A percentile compares a stretch with the other conserved stretches of the same genome.
Evolutionary conservation across 1,140 invertebrate genomes (phyloP).

Genomic region (honey bee (Apis mellifera)): DNA sequence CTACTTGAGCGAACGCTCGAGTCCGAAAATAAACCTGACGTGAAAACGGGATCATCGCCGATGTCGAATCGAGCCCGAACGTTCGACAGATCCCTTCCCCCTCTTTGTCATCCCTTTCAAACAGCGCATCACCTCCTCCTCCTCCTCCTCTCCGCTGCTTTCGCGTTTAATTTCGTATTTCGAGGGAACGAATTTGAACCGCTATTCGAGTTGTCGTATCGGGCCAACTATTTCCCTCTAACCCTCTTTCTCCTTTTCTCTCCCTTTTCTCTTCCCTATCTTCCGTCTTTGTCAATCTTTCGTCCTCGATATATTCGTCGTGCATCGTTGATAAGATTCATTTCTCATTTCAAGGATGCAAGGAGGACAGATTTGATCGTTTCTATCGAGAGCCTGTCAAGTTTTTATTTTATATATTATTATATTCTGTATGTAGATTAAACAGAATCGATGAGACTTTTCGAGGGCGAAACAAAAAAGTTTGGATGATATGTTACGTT

Average conservation of each 20-base stretch:
- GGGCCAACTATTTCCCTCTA: neutral
- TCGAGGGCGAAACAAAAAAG: no score
- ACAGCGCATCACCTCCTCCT: neutral
- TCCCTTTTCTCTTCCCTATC: neutral
- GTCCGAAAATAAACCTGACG: neutral
- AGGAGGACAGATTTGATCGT: no score
- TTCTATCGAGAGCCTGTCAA: no score
- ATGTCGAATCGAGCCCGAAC: conserved; percentile 9
- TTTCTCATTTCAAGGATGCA: no score
- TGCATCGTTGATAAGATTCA: no score
- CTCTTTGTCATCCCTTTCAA: conserved; percentile 1
- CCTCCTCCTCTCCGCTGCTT: neutral
- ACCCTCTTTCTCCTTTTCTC: neutral
- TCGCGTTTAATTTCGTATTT: conserved; percentile 32
- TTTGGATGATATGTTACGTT: no score
- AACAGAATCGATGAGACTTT: no score
- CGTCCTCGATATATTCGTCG: neutral
- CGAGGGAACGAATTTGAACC: conserved; percentile 27
- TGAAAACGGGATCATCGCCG: neutral
- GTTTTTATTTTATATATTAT: no score
- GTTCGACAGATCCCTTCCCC: conserved; percentile 3
- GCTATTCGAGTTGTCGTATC: conserved; percentile 14
- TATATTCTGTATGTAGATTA: no score
- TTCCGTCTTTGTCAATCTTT: neutral
- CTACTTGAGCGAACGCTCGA: neutral